A percentile compares a stretch with the other conserved stretches of the same genome.
phyloP scores from a whole-genome alignment of 53 echinoderm and acorn worm genomes.

The Temnopleurus reevesii region DNA sequence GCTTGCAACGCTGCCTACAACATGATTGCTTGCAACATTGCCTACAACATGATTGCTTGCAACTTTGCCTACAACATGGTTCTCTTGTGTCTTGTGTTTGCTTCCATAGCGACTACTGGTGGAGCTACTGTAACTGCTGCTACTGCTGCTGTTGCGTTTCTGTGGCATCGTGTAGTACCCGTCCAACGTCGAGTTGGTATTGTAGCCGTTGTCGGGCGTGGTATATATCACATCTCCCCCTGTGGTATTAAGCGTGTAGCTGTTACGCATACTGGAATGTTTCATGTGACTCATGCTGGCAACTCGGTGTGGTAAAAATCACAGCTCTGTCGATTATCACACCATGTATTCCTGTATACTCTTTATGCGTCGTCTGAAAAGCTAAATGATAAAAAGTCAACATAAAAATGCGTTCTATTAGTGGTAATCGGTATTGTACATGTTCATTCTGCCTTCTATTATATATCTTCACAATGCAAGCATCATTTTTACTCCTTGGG shows the following conservation, averaged over 20 bases:
- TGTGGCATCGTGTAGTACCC: slow-evolving; percentile 35
- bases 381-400: not conserved
- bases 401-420: not conserved
- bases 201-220: slow-evolving; percentile 11
- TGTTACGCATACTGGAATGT: not conserved
- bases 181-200: slow-evolving; percentile 20
- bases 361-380: not conserved
- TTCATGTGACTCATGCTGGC: not conserved
- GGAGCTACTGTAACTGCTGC: slow-evolving; percentile 38
- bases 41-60: not conserved
- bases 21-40: slow-evolving; percentile 7
- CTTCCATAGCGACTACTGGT: slow-evolving; percentile 22
- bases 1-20: not conserved
- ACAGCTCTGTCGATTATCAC: not conserved
- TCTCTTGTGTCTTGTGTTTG: not conserved
- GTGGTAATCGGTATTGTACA: not conserved
- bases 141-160: not conserved
- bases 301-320: not conserved
- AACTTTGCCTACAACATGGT: not conserved
- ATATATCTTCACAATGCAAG: not conserved
- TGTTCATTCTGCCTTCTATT: too few relatives aligned
- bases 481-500: too few relatives aligned
- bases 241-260: slow-evolving; percentile 42
- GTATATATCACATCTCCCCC: slow-evolving; percentile 33
- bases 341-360: not conserved